Conservation (phyloP, 2,888 invertebrate species). For the Hypercompe scribonia region DNA sequence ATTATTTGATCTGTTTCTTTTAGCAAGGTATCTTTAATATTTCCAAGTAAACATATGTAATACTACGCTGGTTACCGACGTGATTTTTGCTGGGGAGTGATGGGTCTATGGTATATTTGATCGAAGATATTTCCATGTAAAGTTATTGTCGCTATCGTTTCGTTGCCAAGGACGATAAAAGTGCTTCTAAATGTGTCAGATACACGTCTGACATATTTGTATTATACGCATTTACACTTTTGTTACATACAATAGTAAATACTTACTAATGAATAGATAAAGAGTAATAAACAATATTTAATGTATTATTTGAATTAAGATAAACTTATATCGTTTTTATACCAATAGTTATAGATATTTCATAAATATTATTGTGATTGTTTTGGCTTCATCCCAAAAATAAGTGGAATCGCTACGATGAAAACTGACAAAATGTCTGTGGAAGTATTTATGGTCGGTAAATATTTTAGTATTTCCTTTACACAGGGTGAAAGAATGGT, state of each 20-base stretch:
- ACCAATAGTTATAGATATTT: not conserved
- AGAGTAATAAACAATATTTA: not conserved
- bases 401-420: not conserved
- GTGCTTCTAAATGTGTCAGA: not conserved
- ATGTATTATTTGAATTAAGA: not conserved
- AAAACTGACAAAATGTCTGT: not conserved
- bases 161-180: not conserved
- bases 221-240: no score
- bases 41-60: not conserved
- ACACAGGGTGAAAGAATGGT: not conserved
- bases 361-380: not conserved
- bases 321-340: not conserved
- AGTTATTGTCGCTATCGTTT: not conserved
- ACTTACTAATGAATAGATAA: not conserved
- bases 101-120: no score
- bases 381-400: constrained; percentile 1
- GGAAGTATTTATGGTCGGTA: not conserved
- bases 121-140: not conserved
- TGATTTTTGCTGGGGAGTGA: no score
- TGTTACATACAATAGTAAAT: not conserved
- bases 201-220: not conserved
- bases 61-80: not conserved
- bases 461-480: not conserved
- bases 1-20: no score
- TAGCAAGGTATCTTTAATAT: no score